These are phyloP conservation scores for Troglohyphantes excavatus DNA, from an alignment of 2,888 invertebrate genomes.

Conservation along the genomic window DNA sequence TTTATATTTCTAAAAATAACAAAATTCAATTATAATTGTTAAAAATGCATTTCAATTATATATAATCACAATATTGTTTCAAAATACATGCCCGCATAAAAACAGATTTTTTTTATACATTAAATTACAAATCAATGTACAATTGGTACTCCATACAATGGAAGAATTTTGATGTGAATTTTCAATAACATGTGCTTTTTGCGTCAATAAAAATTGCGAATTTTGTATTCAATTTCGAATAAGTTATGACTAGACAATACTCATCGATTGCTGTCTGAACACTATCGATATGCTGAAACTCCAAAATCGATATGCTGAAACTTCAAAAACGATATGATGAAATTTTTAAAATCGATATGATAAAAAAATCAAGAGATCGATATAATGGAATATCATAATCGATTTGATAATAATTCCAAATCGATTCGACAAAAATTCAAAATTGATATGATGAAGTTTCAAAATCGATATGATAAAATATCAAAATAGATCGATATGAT, in stretches of 20 bases:
- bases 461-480: too few relatives aligned
- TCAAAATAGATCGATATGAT: too few relatives aligned
- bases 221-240: slow-evolving; percentile 15
- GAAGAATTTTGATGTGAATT: slow-evolving; percentile 36
- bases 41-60: neutral
- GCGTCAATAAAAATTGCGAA: neutral
- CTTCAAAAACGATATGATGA: too few relatives aligned
- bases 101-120: neutral
- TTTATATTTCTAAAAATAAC: too few relatives aligned
- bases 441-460: too few relatives aligned
- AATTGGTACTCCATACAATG: neutral
- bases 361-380: too few relatives aligned
- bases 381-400: too few relatives aligned
- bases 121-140: neutral
- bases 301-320: too few relatives aligned
- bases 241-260: slow-evolving; percentile 59
- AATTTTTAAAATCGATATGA: too few relatives aligned
- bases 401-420: too few relatives aligned
- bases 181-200: slow-evolving; percentile 40
- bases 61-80: neutral
- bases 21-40: too few relatives aligned
- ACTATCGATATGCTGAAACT: neutral
- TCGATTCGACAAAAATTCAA: too few relatives aligned
- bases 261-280: slow-evolving; percentile 43
- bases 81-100: neutral